A percentile compares a stretch with the other conserved stretches of the same genome.
Evolutionary conservation across 2,113 vertebrate genomes (phyloP).

Genomic region (Rhombomys opimus): DNA sequence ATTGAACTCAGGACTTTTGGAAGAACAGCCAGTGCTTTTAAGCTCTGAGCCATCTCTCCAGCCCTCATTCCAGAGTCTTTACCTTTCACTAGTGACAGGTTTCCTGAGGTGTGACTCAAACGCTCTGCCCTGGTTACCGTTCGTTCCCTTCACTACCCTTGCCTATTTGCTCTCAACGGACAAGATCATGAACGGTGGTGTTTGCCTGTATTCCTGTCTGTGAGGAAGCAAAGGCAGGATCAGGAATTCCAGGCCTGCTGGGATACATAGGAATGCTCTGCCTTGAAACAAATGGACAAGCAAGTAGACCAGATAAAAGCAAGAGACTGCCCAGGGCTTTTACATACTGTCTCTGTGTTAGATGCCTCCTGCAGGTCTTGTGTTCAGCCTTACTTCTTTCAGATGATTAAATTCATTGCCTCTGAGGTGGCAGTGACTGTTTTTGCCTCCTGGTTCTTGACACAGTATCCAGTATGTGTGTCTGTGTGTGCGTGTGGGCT

Average conservation of each 20-base stretch:
- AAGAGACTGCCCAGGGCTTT: background rate
- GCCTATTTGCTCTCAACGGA: background rate
- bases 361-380: background rate
- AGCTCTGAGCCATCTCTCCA: too few species aligned
- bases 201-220: background rate
- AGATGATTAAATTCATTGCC: background rate
- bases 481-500: background rate
- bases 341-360: background rate
- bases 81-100: background rate
- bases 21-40: too few species aligned
- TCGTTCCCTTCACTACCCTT: background rate
- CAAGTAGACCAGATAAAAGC: too few species aligned
- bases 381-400: background rate
- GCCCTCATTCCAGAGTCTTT: background rate
- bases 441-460: background rate
- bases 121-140: background rate
- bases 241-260: background rate
- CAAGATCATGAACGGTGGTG: background rate
- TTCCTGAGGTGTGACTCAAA: background rate
- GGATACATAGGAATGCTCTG: background rate
- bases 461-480: background rate
- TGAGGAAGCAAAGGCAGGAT: background rate
- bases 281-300: background rate
- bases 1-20: too few species aligned
- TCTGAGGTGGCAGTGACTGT: background rate